Base-by-base conservation (phyloP, 2,888 invertebrate species). In the Dicyrtoma fusca region DNA sequence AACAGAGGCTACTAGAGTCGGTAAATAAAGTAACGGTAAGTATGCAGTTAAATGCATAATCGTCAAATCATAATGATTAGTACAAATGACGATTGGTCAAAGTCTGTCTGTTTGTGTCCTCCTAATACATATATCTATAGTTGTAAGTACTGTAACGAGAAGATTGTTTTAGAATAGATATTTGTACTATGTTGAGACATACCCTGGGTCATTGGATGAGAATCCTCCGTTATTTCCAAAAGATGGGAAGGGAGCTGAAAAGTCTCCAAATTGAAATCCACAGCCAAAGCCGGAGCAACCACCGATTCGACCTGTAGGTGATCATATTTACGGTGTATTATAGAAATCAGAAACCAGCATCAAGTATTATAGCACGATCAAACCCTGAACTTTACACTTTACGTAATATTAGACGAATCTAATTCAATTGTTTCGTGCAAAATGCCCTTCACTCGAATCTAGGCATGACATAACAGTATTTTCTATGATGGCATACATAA, bases 271-370 rank as follows among this genome's bases (percentile, higher is more conserved):
- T 51, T 71, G 71, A 55, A 76, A 53, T 47, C 77, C 77, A 69
- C 79, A 79, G 44, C 73, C 74, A 26, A 79, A 71, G 23, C 79
- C 79, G 5, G 74, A 72, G 57, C 79, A 79, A n/a, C 79, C 79
- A 19, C 79, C 77, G 57, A 75, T 71, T 3, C 73, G 61, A 49
- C 73, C 75, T 65, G 71, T 74, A 75, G 34, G 8, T 8, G 8
- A 34, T n/a, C 34, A 34, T 34, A 34, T 34, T n/a, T n/a, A n/a
- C n/a, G n/a, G n/a, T n/a, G n/a, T n/a, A n/a, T n/a, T n/a, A n/a
- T n/a, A n/a, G n/a, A n/a, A n/a, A n/a, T n/a, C n/a, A 34, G 34
- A 34, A 34, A 34, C 34, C 34, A 34, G 8, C 8, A 34, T 34
- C 34, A 34, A 34, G n/a, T n/a, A n/a, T n/a, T n/a, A n/a, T 34